phyloP scores from a whole-genome alignment of 2,113 vertebrate species.

The Serranochromis macrocephalus region DNA sequence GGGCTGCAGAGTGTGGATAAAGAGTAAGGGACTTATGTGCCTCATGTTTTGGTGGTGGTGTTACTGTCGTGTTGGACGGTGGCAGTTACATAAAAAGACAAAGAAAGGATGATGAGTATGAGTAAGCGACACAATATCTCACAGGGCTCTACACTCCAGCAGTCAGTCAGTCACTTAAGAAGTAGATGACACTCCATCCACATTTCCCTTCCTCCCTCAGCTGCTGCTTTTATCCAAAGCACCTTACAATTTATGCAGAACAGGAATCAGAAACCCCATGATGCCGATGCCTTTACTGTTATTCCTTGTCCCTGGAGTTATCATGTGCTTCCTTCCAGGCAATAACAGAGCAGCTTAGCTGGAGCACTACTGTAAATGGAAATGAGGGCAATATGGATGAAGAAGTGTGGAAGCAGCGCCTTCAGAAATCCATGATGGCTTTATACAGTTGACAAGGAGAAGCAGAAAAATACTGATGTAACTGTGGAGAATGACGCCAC shows the following conservation, averaged over 20 bases:
- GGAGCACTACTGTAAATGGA: conserved; percentile 21
- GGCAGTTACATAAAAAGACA: conserved; percentile 14
- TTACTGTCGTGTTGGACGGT: neutral
- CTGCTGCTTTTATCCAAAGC: neutral
- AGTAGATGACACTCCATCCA: neutral
- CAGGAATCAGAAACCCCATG: neutral
- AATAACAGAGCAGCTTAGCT: neutral
- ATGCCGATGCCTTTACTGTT: neutral
- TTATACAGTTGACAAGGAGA: conserved; percentile 12
- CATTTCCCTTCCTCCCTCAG: neutral
- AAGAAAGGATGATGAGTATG: neutral
- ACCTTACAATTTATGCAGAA: neutral
- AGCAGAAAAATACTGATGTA: neutral
- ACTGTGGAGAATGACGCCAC: neutral
- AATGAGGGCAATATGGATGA: conserved; percentile 22
- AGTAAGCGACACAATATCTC: neutral
- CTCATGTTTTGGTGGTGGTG: neutral
- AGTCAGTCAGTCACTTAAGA: neutral
- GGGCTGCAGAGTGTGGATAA: neutral
- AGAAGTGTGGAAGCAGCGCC: conserved; percentile 20
- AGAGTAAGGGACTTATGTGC: neutral
- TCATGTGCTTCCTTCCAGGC: conserved; percentile 4
- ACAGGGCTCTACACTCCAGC: neutral
- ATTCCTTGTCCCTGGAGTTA: conserved; percentile 10
- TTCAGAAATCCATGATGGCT: conserved; percentile 1